phyloP scores from a whole-genome alignment of 2,797 vertebrate species.

The Gymnopithys bicolor region DNA sequence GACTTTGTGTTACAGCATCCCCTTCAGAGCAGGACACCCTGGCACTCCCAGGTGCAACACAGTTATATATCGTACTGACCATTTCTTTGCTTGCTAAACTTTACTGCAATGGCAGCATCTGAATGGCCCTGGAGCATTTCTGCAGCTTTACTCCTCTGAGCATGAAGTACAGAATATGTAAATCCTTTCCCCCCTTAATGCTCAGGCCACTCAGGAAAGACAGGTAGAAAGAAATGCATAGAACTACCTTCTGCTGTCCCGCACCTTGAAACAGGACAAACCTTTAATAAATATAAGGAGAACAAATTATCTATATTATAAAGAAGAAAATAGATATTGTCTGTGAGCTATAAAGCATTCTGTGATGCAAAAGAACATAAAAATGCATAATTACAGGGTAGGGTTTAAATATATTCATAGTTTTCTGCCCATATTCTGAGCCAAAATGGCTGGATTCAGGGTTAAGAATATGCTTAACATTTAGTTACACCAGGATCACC shows the following conservation, averaged over 20 bases:
- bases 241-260: neutral
- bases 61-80: neutral
- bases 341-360: neutral
- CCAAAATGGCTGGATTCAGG: neutral
- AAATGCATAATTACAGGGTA: neutral
- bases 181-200: neutral
- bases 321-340: neutral
- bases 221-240: neutral
- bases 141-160: neutral
- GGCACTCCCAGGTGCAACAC: neutral
- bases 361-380: neutral
- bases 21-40: neutral
- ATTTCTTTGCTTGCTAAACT: neutral
- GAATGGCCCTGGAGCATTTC: neutral
- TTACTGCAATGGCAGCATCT: neutral
- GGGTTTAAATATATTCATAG: neutral
- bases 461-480: neutral
- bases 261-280: neutral
- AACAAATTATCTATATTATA: neutral
- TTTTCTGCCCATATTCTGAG: neutral
- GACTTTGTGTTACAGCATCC: neutral
- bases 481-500: neutral
- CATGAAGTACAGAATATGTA: neutral
- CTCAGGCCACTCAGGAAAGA: neutral
- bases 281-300: neutral